Percentiles rank a stretch among this genome's conserved stretches.
phyloP scores from a whole-genome alignment of 2,113 vertebrate species.

The Mesoclemmys tuberculata region DNA sequence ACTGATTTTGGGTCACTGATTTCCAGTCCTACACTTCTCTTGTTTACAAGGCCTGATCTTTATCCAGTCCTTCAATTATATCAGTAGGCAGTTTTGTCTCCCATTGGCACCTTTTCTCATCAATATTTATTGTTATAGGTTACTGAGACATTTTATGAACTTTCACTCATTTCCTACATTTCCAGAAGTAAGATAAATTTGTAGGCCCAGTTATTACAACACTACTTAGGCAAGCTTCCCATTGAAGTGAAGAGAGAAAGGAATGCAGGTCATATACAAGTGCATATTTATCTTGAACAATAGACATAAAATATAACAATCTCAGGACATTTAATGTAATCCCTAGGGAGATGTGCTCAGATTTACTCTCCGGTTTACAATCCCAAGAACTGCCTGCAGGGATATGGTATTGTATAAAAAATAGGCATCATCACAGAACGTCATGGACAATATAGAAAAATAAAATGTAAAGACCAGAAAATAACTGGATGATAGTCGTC shows the following conservation, averaged over 20 bases:
- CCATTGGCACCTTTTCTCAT: no score
- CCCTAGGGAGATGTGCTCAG: not conserved
- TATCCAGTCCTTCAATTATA: no score
- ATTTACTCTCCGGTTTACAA: not conserved
- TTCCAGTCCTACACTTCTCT: no score
- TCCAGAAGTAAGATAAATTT: no score
- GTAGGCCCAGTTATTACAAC: no score
- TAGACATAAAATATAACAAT: not conserved
- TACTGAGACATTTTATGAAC: no score
- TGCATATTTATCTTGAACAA: not conserved
- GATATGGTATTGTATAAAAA: fast-evolving
- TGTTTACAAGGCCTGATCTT: no score
- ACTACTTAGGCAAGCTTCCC: not conserved
- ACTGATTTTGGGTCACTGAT: no score
- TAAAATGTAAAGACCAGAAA: not conserved
- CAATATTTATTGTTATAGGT: no score
- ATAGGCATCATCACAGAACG: not conserved
- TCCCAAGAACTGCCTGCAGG: not conserved
- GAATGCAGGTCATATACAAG: not conserved
- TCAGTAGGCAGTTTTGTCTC: no score
- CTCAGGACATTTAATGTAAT: not conserved
- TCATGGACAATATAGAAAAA: not conserved
- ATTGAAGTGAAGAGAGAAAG: not conserved
- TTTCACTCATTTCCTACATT: no score
- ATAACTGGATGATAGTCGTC: not conserved